phyloP scores from a whole-genome alignment of 2,113 vertebrate genomes.

The Lanius collurio region DNA sequence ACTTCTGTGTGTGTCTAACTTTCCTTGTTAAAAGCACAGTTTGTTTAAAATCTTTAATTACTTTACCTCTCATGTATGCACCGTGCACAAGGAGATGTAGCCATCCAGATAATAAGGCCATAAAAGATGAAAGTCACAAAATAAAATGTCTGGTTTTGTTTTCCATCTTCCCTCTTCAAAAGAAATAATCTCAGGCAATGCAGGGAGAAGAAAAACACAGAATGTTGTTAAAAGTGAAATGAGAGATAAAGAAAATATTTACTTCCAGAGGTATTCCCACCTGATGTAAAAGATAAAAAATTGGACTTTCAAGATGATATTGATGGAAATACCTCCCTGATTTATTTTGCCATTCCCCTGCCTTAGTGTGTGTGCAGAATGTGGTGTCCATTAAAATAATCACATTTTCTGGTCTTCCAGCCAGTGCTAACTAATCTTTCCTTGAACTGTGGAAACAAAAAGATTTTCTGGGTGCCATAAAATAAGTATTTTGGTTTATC shows the following conservation, averaged over 20 bases:
- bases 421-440: neutral
- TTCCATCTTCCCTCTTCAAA: neutral
- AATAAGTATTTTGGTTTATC: neutral
- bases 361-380: neutral
- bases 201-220: neutral
- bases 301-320: neutral
- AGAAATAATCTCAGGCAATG: neutral
- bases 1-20: neutral
- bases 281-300: neutral
- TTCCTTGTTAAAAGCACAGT: neutral
- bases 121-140: constrained; percentile 15
- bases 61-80: neutral
- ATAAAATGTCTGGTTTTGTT: neutral
- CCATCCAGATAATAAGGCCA: neutral
- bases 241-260: neutral
- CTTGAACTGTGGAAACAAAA: neutral
- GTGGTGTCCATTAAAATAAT: neutral
- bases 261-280: neutral
- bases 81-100: neutral
- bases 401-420: neutral
- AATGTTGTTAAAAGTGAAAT: neutral
- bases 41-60: neutral
- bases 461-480: neutral
- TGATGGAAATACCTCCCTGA: neutral
- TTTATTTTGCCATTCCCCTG: neutral